Base-by-base conservation (phyloP, 2,113 vertebrate species). In the Actinemys pallida region DNA sequence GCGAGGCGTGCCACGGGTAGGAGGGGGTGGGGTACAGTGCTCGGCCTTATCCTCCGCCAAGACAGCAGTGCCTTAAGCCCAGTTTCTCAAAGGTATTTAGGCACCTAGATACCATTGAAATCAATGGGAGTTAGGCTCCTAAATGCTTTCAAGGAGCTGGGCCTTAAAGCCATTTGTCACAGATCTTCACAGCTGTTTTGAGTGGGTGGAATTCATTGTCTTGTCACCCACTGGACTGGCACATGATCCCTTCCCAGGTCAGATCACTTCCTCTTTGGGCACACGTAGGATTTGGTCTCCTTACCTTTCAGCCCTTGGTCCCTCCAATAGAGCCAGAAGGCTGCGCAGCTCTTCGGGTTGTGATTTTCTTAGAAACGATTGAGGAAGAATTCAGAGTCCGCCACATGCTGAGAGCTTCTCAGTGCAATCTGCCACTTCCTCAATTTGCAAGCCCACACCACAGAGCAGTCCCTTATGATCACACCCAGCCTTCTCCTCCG, bases 341-440 rank as follows among this genome's bases (percentile, higher is more conserved):
- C 10, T 14, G 45, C 42, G 57, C 69, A 47, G 25, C 87, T 50
- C 25, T 78, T 29, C 29, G 56, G 22, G 12, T 78, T 19, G 52
- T n/a, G 57, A 83, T 49, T 16, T 49, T 65, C 59, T 84, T 10
- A 50, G 25, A 53, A 57, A 14, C 2, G 25, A 14, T 81, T 22
- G 20, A 45, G 45, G 56, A 10, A 22, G 9, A 5, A 19, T 52
- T 90, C 9, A 84, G 75, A 75, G 12, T 6, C 54, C 1, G 6
- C 49, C 65, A 27, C 72, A 13, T 7, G 42, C 42, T 76, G 29
- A 4, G 20, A 81, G 4, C 6, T 6, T 1, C 0, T 35, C 42
- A 13, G 42, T 9, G 5, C 78, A 69, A 5, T 83, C 53, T 83
- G 79, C 90, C 79, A 47, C 3, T 19, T 87, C 57, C 35, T 76